phyloP scores from a whole-genome alignment of 37 sponge, comb jelly and placozoan genomes.

The Diacarnus erythraeanus region DNA sequence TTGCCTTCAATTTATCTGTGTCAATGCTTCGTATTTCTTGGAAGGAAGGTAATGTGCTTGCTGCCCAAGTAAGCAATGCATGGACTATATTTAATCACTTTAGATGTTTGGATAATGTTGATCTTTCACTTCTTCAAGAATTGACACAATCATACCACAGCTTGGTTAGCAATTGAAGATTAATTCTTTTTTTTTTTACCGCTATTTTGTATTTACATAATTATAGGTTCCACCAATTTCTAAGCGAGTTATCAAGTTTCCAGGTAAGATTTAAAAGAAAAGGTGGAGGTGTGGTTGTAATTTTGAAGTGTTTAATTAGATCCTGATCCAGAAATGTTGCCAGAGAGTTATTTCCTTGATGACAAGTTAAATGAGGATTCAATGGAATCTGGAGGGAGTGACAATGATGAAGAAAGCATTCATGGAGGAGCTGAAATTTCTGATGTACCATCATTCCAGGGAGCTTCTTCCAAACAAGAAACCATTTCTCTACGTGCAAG shows the following conservation, averaged over 20 bases:
- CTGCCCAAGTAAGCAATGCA: not conserved
- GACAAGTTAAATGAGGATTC: not conserved
- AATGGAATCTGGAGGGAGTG: not conserved
- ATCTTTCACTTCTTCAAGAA: constrained; percentile 8
- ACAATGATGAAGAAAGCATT: not conserved
- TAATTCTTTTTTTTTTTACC: not conserved
- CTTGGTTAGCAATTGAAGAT: constrained; percentile 32
- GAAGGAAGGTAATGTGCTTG: constrained; percentile 53
- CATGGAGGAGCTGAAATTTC: not conserved
- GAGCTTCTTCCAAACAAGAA: not conserved
- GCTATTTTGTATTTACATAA: not conserved
- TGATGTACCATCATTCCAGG: not conserved
- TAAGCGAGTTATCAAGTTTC: constrained; percentile 40
- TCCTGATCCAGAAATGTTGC: constrained; percentile 22
- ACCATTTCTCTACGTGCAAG: not conserved
- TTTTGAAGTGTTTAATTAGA: constrained; percentile 13
- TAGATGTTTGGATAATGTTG: constrained; percentile 36
- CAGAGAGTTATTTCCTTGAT: constrained; percentile 58
- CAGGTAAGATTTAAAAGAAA: constrained; percentile 13
- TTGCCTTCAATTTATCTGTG: constrained; percentile 76
- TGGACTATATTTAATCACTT: not conserved
- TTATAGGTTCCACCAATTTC: constrained; percentile 20
- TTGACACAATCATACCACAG: constrained; percentile 29
- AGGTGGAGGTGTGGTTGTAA: not conserved
- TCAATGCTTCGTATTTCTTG: constrained; percentile 69